phyloP scores from a whole-genome alignment of 1,140 invertebrate species.

The Hirudo medicinalis region DNA sequence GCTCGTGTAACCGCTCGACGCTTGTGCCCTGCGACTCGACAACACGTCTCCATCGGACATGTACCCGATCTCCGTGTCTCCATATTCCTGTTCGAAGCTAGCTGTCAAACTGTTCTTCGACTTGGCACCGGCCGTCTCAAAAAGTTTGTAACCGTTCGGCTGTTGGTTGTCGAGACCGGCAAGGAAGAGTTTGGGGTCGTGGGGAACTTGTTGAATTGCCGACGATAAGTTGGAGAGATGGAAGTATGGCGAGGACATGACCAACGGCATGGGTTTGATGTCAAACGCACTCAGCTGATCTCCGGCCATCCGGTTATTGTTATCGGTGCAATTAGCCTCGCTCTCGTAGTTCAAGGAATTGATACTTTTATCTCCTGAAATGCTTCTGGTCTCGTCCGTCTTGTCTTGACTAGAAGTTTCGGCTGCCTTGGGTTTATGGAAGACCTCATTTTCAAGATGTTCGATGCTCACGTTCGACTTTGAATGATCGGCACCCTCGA shows the following conservation, averaged over 20 bases:
- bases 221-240: conserved; percentile 7
- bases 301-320: too few species aligned
- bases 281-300: neutral
- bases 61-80: neutral
- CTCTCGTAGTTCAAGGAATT: too few species aligned
- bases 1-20: neutral
- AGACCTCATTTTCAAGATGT: neutral
- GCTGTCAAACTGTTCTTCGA: too few species aligned
- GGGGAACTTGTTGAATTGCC: neutral
- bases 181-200: neutral
- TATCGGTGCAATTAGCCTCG: too few species aligned
- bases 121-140: too few species aligned
- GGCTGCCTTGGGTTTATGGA: neutral
- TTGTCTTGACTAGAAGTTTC: neutral
- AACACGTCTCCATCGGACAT: conserved; percentile 3
- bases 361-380: too few species aligned
- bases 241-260: conserved; percentile 6
- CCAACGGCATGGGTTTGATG: conserved; percentile 1
- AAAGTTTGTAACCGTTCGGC: neutral
- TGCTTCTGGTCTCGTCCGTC: neutral
- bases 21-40: neutral
- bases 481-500: neutral
- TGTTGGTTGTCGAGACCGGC: neutral
- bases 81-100: neutral
- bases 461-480: neutral